Conservation (phyloP, 2,888 invertebrate genomes). For the Eucera pruinosa region DNA sequence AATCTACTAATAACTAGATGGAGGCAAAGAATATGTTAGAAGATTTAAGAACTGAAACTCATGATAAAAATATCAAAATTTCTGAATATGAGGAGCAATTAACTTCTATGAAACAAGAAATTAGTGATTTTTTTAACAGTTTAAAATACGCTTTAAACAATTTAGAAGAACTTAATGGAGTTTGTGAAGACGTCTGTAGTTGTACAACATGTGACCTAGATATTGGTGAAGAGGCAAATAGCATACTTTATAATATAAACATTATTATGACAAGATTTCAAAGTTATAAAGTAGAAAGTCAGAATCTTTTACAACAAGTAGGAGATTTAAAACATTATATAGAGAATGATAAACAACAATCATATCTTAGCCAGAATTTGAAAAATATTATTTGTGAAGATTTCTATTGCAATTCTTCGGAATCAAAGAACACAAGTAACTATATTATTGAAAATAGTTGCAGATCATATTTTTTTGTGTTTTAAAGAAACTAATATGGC, state of each 20-base stretch:
- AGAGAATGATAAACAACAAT: constrained; percentile 10
- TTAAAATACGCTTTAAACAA: constrained; percentile 66
- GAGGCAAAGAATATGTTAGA: constrained; percentile 63
- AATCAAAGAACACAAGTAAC: constrained; percentile 23
- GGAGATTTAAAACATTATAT: constrained; percentile 53
- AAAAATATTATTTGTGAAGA: constrained; percentile 15
- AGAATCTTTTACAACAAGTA: constrained; percentile 60
- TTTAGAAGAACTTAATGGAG: constrained; percentile 64
- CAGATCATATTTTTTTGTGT: neutral
- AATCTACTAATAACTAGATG: constrained; percentile 57
- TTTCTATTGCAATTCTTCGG: neutral
- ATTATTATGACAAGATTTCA: constrained; percentile 59
- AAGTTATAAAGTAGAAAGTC: constrained; percentile 66
- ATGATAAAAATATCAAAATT: constrained; percentile 66
- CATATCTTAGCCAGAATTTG: constrained; percentile 15
- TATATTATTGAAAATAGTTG: constrained; percentile 3
- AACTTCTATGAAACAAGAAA: constrained; percentile 58
- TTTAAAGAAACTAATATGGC: neutral
- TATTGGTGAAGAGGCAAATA: constrained; percentile 62
- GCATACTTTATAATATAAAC: constrained; percentile 60
- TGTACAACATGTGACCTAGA: constrained; percentile 55
- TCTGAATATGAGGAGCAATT: constrained; percentile 69
- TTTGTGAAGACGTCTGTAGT: constrained; percentile 58
- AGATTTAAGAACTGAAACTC: constrained; percentile 61
- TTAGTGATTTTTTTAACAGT: constrained; percentile 64